Percentiles rank a stretch among this genome's conserved stretches.
These are phyloP conservation scores for Saccostrea cuccullata DNA, from an alignment of 1,140 invertebrate genomes.

Conservation along the genomic window DNA sequence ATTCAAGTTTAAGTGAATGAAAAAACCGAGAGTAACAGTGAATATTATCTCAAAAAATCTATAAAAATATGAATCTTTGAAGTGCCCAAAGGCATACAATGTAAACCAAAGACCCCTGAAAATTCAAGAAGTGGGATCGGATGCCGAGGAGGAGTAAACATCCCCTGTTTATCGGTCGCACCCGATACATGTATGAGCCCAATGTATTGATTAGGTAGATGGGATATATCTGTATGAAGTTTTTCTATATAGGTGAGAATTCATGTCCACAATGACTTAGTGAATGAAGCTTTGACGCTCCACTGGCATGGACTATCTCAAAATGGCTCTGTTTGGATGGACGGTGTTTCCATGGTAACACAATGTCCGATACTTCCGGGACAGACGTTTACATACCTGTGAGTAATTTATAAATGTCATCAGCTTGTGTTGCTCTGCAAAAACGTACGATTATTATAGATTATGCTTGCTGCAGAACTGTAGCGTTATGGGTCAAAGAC, in stretches of 20 bases:
- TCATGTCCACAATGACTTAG: slow-evolving; percentile 60
- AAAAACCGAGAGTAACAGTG: no score
- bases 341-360: slow-evolving; percentile 67
- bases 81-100: no score
- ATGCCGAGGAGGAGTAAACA: no score
- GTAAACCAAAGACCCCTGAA: no score
- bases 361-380: slow-evolving; percentile 66
- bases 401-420: neutral
- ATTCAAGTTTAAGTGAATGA: no score
- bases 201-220: neutral
- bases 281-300: slow-evolving; percentile 77
- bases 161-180: no score
- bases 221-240: neutral
- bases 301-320: slow-evolving; percentile 73
- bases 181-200: neutral
- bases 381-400: slow-evolving; percentile 47
- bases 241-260: neutral
- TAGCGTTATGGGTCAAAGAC: no score
- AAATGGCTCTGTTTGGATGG: slow-evolving; percentile 60
- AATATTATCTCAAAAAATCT: no score
- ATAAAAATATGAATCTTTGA: no score
- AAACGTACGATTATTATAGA: neutral
- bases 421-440: neutral
- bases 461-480: no score
- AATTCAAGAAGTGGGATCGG: no score